These are phyloP conservation scores for Tachina grossa DNA, from an alignment of 2,888 invertebrate species.

Conservation along the genomic window DNA sequence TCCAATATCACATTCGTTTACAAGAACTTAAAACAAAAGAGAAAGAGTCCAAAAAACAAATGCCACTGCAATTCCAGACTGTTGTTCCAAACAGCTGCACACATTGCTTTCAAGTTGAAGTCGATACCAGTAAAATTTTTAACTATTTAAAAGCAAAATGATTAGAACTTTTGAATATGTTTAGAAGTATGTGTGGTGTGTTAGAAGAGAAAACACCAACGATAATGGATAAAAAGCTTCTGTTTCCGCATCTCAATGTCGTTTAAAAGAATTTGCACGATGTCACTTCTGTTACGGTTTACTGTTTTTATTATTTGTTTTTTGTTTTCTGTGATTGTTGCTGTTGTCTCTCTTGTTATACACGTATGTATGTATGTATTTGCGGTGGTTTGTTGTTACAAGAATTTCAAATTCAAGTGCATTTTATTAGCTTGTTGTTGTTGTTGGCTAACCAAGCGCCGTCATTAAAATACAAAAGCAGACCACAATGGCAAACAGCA, in stretches of 20 bases:
- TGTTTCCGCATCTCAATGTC: slow-evolving; percentile 79
- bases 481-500: slow-evolving; percentile 45
- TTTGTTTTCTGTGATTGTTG: background rate
- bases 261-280: slow-evolving; percentile 72
- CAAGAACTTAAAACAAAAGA: slow-evolving; percentile 1
- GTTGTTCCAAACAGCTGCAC: slow-evolving; percentile 66
- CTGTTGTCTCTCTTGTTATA: background rate
- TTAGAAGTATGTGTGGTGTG: slow-evolving; percentile 7
- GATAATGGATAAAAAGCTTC: slow-evolving; percentile 68
- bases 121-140: background rate
- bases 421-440: slow-evolving; percentile 67
- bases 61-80: background rate
- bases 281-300: slow-evolving; percentile 56
- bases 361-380: too few species aligned
- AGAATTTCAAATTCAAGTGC: slow-evolving; percentile 79
- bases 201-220: slow-evolving; percentile 64
- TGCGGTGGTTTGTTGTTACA: slow-evolving; percentile 47
- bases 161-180: slow-evolving; percentile 40
- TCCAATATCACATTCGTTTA: slow-evolving; percentile 51
- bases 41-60: slow-evolving; percentile 16
- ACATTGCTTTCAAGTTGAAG: background rate
- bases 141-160: slow-evolving; percentile 41
- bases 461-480: slow-evolving; percentile 66
- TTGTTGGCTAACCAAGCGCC: slow-evolving; percentile 64
- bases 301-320: background rate